A percentile compares a stretch with the other conserved stretches of the same genome.
Evolutionary conservation across 2,888 invertebrate species (phyloP).

Genomic region (Ornithoptera priamus): DNA sequence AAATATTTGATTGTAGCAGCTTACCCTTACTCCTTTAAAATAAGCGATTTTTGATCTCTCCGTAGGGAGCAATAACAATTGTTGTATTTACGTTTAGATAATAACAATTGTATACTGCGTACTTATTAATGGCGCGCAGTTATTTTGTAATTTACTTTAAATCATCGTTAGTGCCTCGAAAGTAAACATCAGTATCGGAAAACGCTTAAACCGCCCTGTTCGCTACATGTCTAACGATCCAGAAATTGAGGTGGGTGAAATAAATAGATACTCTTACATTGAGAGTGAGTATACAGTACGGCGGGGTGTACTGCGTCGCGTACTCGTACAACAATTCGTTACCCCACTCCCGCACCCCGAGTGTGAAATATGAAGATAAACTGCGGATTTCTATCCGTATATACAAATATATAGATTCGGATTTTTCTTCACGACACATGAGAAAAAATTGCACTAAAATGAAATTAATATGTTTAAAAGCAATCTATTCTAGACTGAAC

Average conservation of each 20-base stretch:
- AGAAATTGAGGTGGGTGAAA: constrained; percentile 16
- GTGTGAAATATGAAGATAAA: constrained; percentile 2
- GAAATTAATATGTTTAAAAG: too few species aligned
- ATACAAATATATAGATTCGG: neutral
- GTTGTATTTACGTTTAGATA: neutral
- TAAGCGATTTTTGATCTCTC: neutral
- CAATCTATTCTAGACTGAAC: too few species aligned
- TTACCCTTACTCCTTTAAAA: too few species aligned
- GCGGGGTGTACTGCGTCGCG: neutral
- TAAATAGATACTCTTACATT: constrained; percentile 3
- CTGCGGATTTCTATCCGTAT: neutral
- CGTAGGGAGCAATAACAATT: neutral
- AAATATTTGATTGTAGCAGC: too few species aligned
- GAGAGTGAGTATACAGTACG: neutral
- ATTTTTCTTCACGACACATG: neutral
- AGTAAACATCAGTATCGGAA: constrained; percentile 21
- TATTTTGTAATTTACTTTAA: constrained; percentile 18
- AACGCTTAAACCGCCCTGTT: constrained; percentile 19
- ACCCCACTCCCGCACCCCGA: neutral
- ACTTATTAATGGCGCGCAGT: constrained; percentile 12
- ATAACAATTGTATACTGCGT: neutral
- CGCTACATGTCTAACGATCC: constrained; percentile 18
- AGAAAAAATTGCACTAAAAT: too few species aligned
- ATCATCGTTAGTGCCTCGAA: constrained; percentile 15
- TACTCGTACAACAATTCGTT: neutral